These are phyloP conservation scores for Onychomys leucogaster DNA, from an alignment of 2,797 vertebrate genomes.

Conservation along the genomic window DNA sequence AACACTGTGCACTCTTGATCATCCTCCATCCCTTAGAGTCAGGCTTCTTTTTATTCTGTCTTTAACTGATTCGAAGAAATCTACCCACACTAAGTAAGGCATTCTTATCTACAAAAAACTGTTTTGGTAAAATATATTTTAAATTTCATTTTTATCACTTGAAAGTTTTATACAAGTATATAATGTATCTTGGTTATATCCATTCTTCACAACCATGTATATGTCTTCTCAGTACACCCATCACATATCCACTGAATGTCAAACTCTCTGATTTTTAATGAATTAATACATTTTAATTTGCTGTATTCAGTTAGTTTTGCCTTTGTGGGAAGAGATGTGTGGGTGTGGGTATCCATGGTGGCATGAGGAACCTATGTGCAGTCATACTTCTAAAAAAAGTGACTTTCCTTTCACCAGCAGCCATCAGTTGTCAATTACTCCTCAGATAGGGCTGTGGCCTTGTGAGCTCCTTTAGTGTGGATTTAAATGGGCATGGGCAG, in stretches of 20 bases:
- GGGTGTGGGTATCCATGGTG: neutral
- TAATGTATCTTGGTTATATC: neutral
- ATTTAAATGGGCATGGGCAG: neutral
- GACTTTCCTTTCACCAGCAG: neutral
- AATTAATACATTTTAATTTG: neutral
- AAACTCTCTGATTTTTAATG: neutral
- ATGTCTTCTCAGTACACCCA: neutral
- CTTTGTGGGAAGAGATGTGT: neutral
- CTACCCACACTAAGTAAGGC: fast-evolving
- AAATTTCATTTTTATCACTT: neutral
- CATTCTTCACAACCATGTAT: neutral
- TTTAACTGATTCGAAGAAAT: neutral
- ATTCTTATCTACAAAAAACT: too few species aligned
- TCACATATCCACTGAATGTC: neutral
- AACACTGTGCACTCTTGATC: neutral
- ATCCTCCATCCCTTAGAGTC: neutral
- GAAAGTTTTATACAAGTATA: neutral
- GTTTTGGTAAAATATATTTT: neutral
- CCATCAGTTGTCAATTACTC: neutral
- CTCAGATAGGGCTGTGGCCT: neutral
- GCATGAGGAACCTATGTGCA: neutral
- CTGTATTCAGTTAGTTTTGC: neutral
- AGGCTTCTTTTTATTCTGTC: neutral
- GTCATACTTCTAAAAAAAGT: neutral
- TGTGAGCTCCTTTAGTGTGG: neutral